Conservation (phyloP, 2,888 invertebrate species). For the Thecophora atra region DNA sequence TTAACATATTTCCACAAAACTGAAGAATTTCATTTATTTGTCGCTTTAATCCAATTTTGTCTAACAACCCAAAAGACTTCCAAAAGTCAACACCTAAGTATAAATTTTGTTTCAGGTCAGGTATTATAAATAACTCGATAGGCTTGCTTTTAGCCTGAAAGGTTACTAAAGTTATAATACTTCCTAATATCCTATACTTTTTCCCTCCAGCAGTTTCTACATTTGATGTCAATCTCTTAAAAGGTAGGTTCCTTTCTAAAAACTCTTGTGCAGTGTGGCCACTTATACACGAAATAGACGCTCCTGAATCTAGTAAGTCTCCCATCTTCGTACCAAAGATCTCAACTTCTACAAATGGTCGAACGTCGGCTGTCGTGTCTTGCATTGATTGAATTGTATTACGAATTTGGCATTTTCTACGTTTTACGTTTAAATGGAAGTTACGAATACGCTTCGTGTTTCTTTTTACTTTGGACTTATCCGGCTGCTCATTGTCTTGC, state of each 20-base stretch:
- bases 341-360: conserved; percentile 31
- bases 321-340: conserved; percentile 31
- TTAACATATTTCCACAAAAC: too few species aligned
- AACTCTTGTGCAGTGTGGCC: conserved; percentile 35
- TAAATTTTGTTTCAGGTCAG: conserved; percentile 32
- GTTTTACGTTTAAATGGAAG: background rate
- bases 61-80: conserved; percentile 22
- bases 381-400: conserved; percentile 5
- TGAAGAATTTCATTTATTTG: conserved; percentile 12
- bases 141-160: conserved; percentile 20
- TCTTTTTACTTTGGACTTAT: background rate
- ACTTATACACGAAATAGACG: conserved; percentile 37
- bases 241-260: conserved; percentile 1
- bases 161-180: conserved; percentile 21
- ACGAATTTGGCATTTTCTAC: background rate
- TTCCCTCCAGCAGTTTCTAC: conserved; percentile 39
- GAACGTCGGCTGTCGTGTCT: conserved; percentile 20
- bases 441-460: conserved; percentile 13
- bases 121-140: conserved; percentile 27
- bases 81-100: conserved; percentile 40
- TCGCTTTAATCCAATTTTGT: background rate
- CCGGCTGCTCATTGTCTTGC: background rate
- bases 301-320: conserved; percentile 40
- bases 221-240: background rate
- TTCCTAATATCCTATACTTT: conserved; percentile 31